A percentile compares a stretch with the other conserved stretches of the same genome.
phyloP scores from a whole-genome alignment of 2,797 vertebrate genomes.

The Todus mexicanus region DNA sequence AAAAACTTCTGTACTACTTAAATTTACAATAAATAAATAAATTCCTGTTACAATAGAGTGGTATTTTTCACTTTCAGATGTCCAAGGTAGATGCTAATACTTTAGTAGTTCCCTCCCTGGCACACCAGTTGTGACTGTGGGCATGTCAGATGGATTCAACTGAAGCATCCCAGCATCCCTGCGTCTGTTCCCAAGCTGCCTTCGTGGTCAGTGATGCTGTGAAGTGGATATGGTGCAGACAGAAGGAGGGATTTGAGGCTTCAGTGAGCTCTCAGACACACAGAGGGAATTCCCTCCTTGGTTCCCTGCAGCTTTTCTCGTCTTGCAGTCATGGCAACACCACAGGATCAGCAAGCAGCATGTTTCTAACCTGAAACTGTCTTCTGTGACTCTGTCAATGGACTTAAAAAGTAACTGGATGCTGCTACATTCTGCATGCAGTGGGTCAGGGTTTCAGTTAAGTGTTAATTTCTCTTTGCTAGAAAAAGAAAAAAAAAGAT shows the following conservation, averaged over 20 bases:
- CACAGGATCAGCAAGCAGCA: not conserved
- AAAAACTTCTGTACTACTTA: not conserved
- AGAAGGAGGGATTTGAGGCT: not conserved
- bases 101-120: not conserved
- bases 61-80: not conserved
- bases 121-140: not conserved
- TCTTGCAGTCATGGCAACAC: conserved; percentile 21
- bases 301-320: not conserved
- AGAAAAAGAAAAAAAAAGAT: not conserved
- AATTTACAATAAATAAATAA: not conserved
- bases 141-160: accelerated
- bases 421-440: not conserved
- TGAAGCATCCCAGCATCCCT: not conserved
- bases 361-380: not conserved
- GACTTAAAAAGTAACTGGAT: not conserved
- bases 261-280: no score
- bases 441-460: not conserved
- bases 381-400: not conserved
- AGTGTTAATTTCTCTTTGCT: not conserved
- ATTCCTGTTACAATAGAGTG: not conserved
- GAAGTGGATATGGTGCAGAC: accelerated
- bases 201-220: not conserved
- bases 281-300: not conserved
- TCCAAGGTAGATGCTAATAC: not conserved
- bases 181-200: not conserved